A percentile compares a stretch with the other conserved stretches of the same genome.
Conservation (phyloP, 2,113 vertebrate species). For the Jaculus jaculus region DNA sequence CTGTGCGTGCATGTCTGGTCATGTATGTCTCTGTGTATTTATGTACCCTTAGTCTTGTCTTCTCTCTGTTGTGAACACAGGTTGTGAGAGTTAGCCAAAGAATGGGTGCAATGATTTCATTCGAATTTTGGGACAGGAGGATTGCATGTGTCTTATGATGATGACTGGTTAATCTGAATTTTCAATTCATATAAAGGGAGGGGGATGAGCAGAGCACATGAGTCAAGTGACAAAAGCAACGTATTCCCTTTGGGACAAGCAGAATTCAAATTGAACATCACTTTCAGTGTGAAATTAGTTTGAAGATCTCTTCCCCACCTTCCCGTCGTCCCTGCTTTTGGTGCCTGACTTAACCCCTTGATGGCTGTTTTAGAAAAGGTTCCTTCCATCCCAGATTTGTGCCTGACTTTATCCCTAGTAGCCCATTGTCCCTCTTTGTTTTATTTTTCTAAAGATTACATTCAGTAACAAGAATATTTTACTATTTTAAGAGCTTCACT, state of each 20-base stretch:
- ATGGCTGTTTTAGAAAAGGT: not conserved
- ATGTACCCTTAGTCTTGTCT: slow-evolving; percentile 77
- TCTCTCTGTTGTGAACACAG: slow-evolving; percentile 68
- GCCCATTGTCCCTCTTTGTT: not conserved
- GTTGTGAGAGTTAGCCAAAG: slow-evolving; percentile 21
- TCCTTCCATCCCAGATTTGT: not conserved
- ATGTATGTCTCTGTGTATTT: slow-evolving; percentile 57
- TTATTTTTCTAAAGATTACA: slow-evolving; percentile 43
- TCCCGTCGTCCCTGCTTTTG: no score
- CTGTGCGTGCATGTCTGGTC: slow-evolving; percentile 33
- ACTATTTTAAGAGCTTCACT: not conserved
- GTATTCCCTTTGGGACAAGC: slow-evolving; percentile 76
- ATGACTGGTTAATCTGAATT: slow-evolving; percentile 76
- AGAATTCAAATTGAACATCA: slow-evolving; percentile 81
- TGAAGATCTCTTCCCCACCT: slow-evolving; percentile 35
- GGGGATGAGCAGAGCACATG: slow-evolving; percentile 34
- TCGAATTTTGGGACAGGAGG: slow-evolving; percentile 46
- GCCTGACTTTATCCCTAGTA: not conserved
- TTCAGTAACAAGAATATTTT: not conserved
- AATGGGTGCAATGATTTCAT: slow-evolving; percentile 15
- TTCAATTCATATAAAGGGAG: slow-evolving; percentile 70
- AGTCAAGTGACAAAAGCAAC: slow-evolving; percentile 73
- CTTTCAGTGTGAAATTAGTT: slow-evolving; percentile 77
- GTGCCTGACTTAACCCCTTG: slow-evolving; percentile 74
- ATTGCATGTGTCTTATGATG: slow-evolving; percentile 34